Base-by-base conservation (phyloP, 2,797 vertebrate species). In the Anguilla marmorata region DNA sequence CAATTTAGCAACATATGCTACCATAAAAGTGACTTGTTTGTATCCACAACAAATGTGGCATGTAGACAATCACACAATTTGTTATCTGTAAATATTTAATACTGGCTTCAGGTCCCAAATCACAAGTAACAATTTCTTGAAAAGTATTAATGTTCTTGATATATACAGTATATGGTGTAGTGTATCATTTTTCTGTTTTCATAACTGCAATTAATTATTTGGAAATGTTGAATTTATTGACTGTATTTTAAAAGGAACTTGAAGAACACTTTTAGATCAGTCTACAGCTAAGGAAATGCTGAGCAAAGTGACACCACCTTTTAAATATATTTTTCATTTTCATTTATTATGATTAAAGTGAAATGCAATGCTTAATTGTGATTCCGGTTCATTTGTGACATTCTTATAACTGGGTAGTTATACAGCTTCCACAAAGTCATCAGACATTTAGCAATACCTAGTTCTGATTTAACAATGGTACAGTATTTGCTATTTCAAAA, bases 121-220 rank as follows among this genome's bases (percentile, higher is more conserved):
- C 27, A 83, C 37, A 66, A 24, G 30, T 84, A 83, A 66, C 30
- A 83, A 30, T 79, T 50, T 79, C 33, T 66, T 63, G 24, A 63
- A 50, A 80, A 80, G 60, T 37, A 87, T 84, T 48, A 83, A 83
- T 50, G 41, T 87, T 83, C 33, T 85, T 41, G 7, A 45, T 79
- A 45, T 45, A 41, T 19, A 79, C 2, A 19, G 0, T 45, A 79
- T 79, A 79, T 14, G 12, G 21, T 69, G 5, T 69, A 6, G 24
- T n/a, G 50, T 8, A 52, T 14, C n/a, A 7, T 33, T 72, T 72
- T 33, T 3, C 7, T 0, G 8, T 2, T 72, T 30, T 2, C 69
- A 72, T 5, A 45, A 45, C n/a, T 72, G 3, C 69, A 30, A 19
- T 2, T 30, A 30, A 11, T 33, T 14, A 27, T 30, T 30, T n/a